A percentile compares a stretch with the other conserved stretches of the same genome.
phyloP scores from a whole-genome alignment of 2,113 vertebrate species.

The Larimichthys polyactis region DNA sequence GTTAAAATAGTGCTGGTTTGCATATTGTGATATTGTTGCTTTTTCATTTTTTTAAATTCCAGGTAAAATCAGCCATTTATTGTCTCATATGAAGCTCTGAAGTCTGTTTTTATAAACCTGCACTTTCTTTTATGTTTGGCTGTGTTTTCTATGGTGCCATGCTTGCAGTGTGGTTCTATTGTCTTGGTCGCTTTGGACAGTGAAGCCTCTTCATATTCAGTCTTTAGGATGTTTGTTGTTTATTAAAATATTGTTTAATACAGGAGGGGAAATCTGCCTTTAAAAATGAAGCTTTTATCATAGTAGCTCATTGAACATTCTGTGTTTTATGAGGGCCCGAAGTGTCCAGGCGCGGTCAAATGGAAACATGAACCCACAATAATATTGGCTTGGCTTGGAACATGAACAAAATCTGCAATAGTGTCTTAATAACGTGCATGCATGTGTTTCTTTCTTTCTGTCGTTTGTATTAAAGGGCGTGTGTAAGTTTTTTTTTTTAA shows the following conservation, averaged over 20 bases:
- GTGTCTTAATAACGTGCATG: not conserved
- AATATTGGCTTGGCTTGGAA: not conserved
- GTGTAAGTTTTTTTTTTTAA: not conserved
- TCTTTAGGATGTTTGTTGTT: slow-evolving; percentile 9
- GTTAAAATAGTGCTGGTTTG: slow-evolving; percentile 45
- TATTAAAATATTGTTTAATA: slow-evolving; percentile 11
- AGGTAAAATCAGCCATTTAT: not conserved
- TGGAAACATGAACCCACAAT: not conserved
- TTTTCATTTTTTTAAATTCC: slow-evolving; percentile 3
- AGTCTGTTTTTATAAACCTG: slow-evolving; percentile 1
- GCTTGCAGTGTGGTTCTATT: slow-evolving; percentile 2
- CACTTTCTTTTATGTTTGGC: not conserved
- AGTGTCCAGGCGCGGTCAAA: not conserved
- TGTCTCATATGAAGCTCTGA: not conserved
- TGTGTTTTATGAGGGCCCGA: not conserved
- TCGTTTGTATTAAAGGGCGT: not conserved
- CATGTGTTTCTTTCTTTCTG: not conserved
- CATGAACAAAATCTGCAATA: not conserved
- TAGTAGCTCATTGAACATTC: not conserved
- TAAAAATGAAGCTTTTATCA: slow-evolving; percentile 5
- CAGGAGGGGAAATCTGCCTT: not conserved
- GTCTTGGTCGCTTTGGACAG: not conserved
- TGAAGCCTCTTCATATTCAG: not conserved
- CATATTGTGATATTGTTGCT: slow-evolving; percentile 5
- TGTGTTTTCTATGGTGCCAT: slow-evolving; percentile 3